Evolutionary conservation across 1,140 invertebrate species (phyloP), one percentile per base, ranked within the genome.

Genomic region (Alviniconcha marisindica): DNA sequence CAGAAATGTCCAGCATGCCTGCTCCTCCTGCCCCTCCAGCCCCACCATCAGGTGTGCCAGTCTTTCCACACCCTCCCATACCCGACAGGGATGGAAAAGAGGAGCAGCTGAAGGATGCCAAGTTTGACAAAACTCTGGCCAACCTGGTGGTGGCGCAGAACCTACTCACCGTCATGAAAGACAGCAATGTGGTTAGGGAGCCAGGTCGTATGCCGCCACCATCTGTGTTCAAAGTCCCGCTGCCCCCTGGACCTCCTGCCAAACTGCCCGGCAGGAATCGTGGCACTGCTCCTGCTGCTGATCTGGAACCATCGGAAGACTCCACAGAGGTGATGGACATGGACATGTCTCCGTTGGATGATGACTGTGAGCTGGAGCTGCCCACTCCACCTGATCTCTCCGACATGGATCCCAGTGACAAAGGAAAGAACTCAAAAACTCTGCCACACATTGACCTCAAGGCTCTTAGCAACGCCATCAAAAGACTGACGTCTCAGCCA

Each of bases 251-350:
- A 60, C 33, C 69, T 48, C 42, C 51, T 40, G 73, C 24, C 36
- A 71, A 71, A 56, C 28, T 71, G 79, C 33, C 21, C 24, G 40
- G 42, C 42, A 76, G 42, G 42, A 3, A 3, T 38, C 38, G 73
- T 28, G 73, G 38, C 24, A 38, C 54, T 10, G 2, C 36, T 28
- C 31, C 54, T 38, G 33, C 54, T 12, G 28, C 31, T 14, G 28
- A 21, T 40, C 21, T n/a, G 18, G 76, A 83, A 12, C 77, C 73
- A 18, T 82, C 84, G 7, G 77, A 78, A 42, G 92, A 94, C 84
- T 89, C 90, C 24, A 92, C 88, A 54, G 93, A 94, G 79, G 91
- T 93, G 24, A 91, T 95, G 44, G 96, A 96, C 87, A 95, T 95
- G 94, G 96, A 94, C 94, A 87, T 94, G 83, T 93, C 93, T 88